Base-by-base conservation (phyloP, 2,888 invertebrate species). In the Diploptera punctata region DNA sequence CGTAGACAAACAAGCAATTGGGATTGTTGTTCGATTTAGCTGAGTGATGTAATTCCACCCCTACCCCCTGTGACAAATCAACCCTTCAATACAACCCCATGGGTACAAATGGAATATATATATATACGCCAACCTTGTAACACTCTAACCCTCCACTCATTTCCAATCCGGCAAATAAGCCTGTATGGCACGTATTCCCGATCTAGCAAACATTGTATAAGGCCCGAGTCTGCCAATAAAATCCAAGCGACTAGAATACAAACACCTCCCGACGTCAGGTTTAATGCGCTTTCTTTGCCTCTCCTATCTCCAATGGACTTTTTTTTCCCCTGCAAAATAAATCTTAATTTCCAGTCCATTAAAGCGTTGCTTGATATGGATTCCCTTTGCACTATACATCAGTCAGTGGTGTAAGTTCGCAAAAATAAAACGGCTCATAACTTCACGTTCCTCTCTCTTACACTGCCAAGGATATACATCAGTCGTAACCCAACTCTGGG, bases 261-360 rank as follows among this genome's bases (percentile, higher is more conserved):
- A 65, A 65, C 44, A 44, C 65, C 65, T 65, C 65, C 26, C 65
- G 47, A 65, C 44, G 49, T 33, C 54, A 33, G 52, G 31, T 52
- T 54, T 54, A 68, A 54, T 68, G 44, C 19, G 49, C 26, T 52
- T 68, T 47, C 68, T 47, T 70, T 44, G 49, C 26, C 43, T 5
- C 68, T 16, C 29, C 24, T 10, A 67, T 33, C 52, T 29, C 7
- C 31, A 10, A 5, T n/a, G n/a, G 18, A 24, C 57, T 18, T 43
- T 31, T 16, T 38, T 31, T 5, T 18, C 18, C 52, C 5, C 43
- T 29, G 29, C 29, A 57, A 68, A 71, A 73, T 73, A 73, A 73
- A 73, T 73, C 73, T 73, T 73, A 67, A 73, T 73, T 67, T 73
- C 71, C 49, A 44, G 68, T 47, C 73, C 70, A 71, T 73, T 73